phyloP scores from a whole-genome alignment of 2,888 invertebrate genomes.

The Encarsia formosa region DNA sequence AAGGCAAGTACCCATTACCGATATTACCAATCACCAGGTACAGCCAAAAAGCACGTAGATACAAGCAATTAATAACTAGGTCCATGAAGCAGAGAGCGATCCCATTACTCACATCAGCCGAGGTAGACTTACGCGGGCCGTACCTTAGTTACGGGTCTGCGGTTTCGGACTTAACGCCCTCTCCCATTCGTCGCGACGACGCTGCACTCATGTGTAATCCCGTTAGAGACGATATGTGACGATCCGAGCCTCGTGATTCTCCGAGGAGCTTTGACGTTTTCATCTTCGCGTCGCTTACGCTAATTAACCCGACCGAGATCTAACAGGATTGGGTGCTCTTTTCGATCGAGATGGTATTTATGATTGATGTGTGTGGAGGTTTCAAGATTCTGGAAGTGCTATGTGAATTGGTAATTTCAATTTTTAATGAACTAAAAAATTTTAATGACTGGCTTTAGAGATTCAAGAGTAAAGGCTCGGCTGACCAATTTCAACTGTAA shows the following conservation, averaged over 20 bases:
- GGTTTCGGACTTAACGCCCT: slow-evolving; percentile 31
- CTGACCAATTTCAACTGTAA: no score
- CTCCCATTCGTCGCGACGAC: slow-evolving; percentile 5
- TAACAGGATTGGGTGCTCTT: no score
- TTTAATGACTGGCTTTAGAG: no score
- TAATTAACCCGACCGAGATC: slow-evolving; percentile 14
- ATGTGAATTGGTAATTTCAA: no score
- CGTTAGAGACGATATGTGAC: slow-evolving; percentile 7
- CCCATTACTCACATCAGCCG: slow-evolving; percentile 40
- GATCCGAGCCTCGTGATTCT: slow-evolving; percentile 8
- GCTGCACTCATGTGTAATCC: slow-evolving; percentile 11
- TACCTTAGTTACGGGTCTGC: slow-evolving; percentile 39
- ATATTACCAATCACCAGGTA: slow-evolving; percentile 17
- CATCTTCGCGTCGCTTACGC: slow-evolving; percentile 3
- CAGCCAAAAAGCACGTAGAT: not conserved
- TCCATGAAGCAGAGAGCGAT: slow-evolving; percentile 14
- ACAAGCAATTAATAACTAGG: slow-evolving; percentile 38
- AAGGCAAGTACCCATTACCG: slow-evolving; percentile 6
- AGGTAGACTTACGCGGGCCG: slow-evolving; percentile 27
- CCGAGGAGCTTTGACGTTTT: slow-evolving; percentile 15
- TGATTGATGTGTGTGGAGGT: no score
- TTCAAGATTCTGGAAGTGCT: no score
- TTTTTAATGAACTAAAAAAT: no score
- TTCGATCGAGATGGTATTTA: no score
- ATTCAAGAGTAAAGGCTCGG: no score